These are phyloP conservation scores for Leptocoma aspasia DNA, from an alignment of 2,113 vertebrate genomes.

Conservation along the genomic window DNA sequence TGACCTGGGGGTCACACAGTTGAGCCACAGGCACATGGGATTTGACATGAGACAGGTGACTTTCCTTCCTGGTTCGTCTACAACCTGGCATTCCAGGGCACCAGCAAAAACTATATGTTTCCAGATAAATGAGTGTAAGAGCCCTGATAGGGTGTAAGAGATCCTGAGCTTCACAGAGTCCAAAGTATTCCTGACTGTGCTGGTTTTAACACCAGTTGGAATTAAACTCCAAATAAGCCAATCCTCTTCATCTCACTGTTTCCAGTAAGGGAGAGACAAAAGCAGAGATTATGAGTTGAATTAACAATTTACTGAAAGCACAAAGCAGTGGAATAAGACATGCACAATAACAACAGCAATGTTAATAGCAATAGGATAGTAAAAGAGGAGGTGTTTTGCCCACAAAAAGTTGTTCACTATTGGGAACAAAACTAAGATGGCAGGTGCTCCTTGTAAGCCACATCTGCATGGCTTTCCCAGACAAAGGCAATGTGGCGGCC, in stretches of 20 bases:
- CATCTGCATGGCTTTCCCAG: neutral
- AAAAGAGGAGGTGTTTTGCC: neutral
- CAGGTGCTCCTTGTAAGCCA: neutral
- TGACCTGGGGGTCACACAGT: neutral
- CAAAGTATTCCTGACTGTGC: neutral
- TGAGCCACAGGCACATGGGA: neutral
- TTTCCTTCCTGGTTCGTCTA: neutral
- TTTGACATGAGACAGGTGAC: neutral
- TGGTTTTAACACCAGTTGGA: neutral
- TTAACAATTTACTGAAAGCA: neutral
- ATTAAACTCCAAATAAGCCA: neutral
- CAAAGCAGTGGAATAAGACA: neutral
- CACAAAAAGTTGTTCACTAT: neutral
- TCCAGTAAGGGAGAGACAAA: neutral
- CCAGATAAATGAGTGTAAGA: neutral
- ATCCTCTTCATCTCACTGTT: neutral
- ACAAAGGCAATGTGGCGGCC: neutral
- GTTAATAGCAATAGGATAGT: neutral
- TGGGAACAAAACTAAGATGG: neutral
- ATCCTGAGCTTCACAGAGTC: neutral
- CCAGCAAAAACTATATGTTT: fast-evolving
- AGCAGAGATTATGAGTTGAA: neutral
- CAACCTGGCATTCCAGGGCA: neutral
- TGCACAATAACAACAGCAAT: neutral
- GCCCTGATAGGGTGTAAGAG: neutral